A percentile compares a stretch with the other conserved stretches of the same genome.
Evolutionary conservation across 2,888 invertebrate genomes (phyloP).

Genomic region (Pheosia gnoma): DNA sequence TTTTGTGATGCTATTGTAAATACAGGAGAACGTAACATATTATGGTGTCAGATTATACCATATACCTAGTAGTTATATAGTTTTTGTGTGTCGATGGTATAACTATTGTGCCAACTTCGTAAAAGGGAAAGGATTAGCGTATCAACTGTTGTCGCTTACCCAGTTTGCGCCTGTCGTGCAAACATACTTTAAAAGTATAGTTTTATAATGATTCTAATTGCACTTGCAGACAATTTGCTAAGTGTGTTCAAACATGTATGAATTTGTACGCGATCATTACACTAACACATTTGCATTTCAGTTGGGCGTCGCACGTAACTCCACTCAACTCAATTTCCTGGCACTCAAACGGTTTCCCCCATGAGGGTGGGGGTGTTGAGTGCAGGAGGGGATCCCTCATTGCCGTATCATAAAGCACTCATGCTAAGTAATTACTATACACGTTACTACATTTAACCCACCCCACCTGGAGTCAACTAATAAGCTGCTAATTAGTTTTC

Average conservation of each 20-base stretch:
- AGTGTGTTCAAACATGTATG: constrained; percentile 29
- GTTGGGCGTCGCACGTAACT: constrained; percentile 44
- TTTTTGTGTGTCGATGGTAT: too few species aligned
- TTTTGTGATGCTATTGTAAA: too few species aligned
- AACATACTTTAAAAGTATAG: too few species aligned
- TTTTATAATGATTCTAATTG: too few species aligned
- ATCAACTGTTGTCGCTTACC: too few species aligned
- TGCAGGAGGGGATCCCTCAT: constrained; percentile 46
- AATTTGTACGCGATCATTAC: constrained; percentile 47
- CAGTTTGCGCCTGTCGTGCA: too few species aligned
- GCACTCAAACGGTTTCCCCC: constrained; percentile 58
- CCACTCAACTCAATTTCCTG: constrained; percentile 63
- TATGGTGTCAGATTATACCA: too few species aligned
- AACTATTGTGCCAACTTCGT: too few species aligned
- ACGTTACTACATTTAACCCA: constrained; percentile 8
- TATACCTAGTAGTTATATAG: too few species aligned
- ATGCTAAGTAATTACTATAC: constrained; percentile 37
- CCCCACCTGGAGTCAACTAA: not conserved
- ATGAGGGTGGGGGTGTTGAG: constrained; percentile 20
- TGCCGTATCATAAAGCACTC: constrained; percentile 57
- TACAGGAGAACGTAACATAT: too few species aligned
- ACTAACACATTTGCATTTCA: constrained; percentile 40
- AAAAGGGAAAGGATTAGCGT: too few species aligned
- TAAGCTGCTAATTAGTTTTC: not conserved
- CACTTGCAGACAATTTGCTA: not conserved